Evolutionary conservation across 2,888 invertebrate species (phyloP), one percentile per base, ranked within the genome.

Genomic region (Pristionchus mayeri): DNA sequence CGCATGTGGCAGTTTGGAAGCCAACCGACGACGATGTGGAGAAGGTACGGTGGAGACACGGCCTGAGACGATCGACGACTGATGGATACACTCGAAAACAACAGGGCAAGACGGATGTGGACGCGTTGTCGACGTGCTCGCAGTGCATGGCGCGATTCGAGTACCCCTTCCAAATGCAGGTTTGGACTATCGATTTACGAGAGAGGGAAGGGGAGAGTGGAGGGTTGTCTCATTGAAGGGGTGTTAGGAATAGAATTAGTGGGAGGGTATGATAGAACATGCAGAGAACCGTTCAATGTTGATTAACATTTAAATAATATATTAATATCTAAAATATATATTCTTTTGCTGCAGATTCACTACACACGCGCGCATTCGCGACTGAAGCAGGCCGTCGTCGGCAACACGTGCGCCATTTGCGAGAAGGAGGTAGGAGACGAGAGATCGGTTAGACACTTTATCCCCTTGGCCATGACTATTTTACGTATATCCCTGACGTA

Each of bases 361-460:
- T 84, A 84, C 75, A 84, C 84, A 18, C 71, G 84, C n/a, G 84
- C 84, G 6, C 84, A 84, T 37, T 84, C 84, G 13, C 84, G 84
- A 4, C 21, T 84, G n/a, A 24, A 21, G 24, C 71, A 40, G 27
- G 71, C 75, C 16, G 30, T 75, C 37, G n/a, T 1, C 24, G 40
- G 21, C n/a, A 84, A 71, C 27, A 84, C 84, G 1, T 84, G 84
- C 30, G 75, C 52, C 0, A 84, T 84, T 52, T 84, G 84, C 27
- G 84, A 84, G 40, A 54, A 71, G 50, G 84, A 84, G 84, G 84
- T 84, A 40, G 18, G 84, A 37, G 34, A 30, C 6, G 37, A 27
- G 0, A 2, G 2, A 76, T 76, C 27, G 0, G 44, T 76, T 40
- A 27, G 48, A 27, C 24, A 3, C 48, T 24, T 44, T 40, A 16